These are phyloP conservation scores for Mus spicilegus DNA, from an alignment of 2,113 vertebrate genomes.

Conservation along the genomic window DNA sequence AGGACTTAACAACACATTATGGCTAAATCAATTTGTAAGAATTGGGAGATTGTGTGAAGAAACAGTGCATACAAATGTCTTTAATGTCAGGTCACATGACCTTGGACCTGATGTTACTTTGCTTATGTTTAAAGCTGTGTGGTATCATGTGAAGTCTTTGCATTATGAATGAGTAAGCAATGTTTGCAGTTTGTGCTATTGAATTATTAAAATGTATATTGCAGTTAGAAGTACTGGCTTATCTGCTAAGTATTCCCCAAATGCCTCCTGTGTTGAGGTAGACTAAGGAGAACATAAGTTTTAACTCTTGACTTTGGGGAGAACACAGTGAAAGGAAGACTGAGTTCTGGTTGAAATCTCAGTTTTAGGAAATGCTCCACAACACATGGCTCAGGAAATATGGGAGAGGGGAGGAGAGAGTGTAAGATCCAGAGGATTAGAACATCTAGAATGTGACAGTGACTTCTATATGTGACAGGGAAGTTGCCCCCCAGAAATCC, in stretches of 20 bases:
- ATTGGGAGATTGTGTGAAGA: neutral
- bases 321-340: neutral
- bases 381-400: neutral
- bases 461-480: neutral
- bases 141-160: conserved; percentile 23
- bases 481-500: neutral
- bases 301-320: neutral
- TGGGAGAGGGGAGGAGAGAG: neutral
- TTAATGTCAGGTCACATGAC: neutral
- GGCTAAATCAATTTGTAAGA: neutral
- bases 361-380: neutral
- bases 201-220: conserved; percentile 49
- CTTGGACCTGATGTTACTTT: neutral
- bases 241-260: conserved; percentile 14
- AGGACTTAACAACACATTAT: neutral
- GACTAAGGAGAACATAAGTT: neutral
- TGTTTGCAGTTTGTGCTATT: conserved; percentile 27
- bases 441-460: neutral
- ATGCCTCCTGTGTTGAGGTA: neutral
- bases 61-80: neutral
- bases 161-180: conserved; percentile 38
- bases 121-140: neutral
- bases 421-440: neutral
- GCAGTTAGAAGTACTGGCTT: conserved; percentile 14
- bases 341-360: neutral